These are phyloP conservation scores for Tachysurus vachellii DNA, from an alignment of 2,113 vertebrate species.

Conservation along the genomic window DNA sequence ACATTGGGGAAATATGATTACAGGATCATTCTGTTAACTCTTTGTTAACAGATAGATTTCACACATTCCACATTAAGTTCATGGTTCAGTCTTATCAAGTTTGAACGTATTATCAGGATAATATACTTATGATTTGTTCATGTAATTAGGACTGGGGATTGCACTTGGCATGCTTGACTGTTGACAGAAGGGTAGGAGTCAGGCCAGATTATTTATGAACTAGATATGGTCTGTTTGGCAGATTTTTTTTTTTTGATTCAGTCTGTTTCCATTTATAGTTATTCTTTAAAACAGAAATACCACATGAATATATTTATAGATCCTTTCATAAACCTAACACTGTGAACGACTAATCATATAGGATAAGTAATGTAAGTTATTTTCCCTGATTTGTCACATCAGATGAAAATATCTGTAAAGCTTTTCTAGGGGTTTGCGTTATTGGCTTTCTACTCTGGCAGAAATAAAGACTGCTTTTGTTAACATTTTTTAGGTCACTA, in stretches of 20 bases:
- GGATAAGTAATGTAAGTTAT: conserved; percentile 2
- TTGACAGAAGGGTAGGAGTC: not conserved
- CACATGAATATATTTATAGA: not conserved
- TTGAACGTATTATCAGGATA: not conserved
- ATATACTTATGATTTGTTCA: conserved; percentile 7
- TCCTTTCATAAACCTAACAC: not conserved
- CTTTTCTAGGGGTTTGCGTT: not conserved
- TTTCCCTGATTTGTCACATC: not conserved
- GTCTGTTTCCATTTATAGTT: not conserved
- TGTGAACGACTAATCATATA: not conserved
- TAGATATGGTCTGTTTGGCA: not conserved
- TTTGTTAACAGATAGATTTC: not conserved
- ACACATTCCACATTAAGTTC: not conserved
- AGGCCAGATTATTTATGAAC: not conserved
- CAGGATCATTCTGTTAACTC: conserved; percentile 3
- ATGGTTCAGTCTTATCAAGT: conserved; percentile 14
- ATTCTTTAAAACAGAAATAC: not conserved
- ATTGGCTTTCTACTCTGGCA: not conserved
- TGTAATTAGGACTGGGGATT: not conserved
- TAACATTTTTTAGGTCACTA: not conserved
- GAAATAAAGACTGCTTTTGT: not conserved
- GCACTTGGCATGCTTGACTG: not conserved
- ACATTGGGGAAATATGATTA: conserved; percentile 9
- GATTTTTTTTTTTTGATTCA: not conserved
- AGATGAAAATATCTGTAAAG: not conserved